Percentiles rank a stretch among this genome's conserved stretches.
These are phyloP conservation scores for Xiphorhynchus elegans DNA, from an alignment of 2,113 vertebrate genomes.

Conservation along the genomic window DNA sequence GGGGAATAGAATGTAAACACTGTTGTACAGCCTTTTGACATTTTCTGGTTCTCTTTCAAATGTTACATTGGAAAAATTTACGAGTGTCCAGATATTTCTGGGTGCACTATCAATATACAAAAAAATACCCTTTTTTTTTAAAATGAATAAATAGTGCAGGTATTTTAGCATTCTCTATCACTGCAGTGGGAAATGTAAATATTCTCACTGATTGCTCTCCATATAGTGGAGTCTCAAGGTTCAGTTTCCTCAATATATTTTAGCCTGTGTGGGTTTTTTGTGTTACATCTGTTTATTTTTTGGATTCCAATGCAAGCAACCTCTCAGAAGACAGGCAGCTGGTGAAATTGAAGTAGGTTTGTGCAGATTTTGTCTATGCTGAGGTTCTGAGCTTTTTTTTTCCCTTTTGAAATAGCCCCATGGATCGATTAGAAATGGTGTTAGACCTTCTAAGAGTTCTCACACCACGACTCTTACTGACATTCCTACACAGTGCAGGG, in stretches of 20 bases:
- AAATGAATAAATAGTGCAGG: neutral
- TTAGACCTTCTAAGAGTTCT: neutral
- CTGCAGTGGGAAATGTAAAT: neutral
- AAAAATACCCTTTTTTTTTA: neutral
- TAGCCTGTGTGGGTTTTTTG: neutral
- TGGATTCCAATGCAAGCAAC: fast-evolving
- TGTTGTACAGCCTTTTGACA: neutral
- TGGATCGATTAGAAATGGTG: neutral
- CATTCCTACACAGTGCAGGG: neutral
- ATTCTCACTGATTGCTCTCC: neutral
- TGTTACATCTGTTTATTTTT: neutral
- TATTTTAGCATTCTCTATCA: neutral
- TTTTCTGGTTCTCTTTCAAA: neutral
- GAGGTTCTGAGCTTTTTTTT: neutral
- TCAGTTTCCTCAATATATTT: neutral
- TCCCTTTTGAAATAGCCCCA: neutral
- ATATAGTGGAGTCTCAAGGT: neutral
- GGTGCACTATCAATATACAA: neutral
- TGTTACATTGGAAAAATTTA: neutral
- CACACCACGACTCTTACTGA: neutral
- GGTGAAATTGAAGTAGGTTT: neutral
- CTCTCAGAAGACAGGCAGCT: neutral
- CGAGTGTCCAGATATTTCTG: neutral
- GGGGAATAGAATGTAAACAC: neutral
- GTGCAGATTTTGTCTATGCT: neutral